Conservation (phyloP, 1,140 invertebrate genomes). For the Carcinoscorpius rotundicauda region DNA sequence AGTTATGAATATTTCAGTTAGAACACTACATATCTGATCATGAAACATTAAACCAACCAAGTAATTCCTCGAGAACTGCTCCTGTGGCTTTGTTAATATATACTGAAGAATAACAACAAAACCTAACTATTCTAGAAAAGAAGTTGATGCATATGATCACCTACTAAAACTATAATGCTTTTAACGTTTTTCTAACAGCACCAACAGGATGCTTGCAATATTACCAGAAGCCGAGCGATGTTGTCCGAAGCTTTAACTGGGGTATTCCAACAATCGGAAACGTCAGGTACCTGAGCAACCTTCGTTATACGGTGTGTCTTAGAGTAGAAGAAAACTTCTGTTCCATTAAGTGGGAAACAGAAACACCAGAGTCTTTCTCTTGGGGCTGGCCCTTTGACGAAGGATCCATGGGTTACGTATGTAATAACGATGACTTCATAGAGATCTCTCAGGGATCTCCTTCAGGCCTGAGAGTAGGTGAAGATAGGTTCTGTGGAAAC, state of each 20-base stretch:
- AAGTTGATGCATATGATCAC: slow-evolving; percentile 9
- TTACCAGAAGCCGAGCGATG: slow-evolving; percentile 21
- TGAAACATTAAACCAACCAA: background rate
- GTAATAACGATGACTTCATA: slow-evolving; percentile 86
- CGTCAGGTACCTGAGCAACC: slow-evolving; percentile 70
- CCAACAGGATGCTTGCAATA: slow-evolving; percentile 27
- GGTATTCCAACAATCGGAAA: slow-evolving; percentile 27
- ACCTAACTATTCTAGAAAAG: slow-evolving; percentile 1
- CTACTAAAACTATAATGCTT: slow-evolving; percentile 12
- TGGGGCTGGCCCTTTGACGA: slow-evolving; percentile 20
- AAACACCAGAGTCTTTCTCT: slow-evolving; percentile 21
- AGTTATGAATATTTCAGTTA: no score
- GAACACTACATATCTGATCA: no score
- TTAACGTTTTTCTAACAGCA: slow-evolving; percentile 10
- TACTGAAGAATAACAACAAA: background rate
- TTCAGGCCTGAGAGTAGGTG: slow-evolving; percentile 22
- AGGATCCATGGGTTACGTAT: slow-evolving; percentile 31
- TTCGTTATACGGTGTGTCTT: slow-evolving; percentile 75
- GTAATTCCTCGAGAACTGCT: background rate
- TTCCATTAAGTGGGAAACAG: slow-evolving; percentile 44
- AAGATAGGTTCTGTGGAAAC: slow-evolving; percentile 25
- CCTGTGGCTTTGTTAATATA: slow-evolving; percentile 15
- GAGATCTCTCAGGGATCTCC: slow-evolving; percentile 57
- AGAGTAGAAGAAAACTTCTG: slow-evolving; percentile 75
- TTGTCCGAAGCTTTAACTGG: slow-evolving; percentile 49